Conservation (phyloP, 2,113 vertebrate genomes). For the Pholis gunnellus region DNA sequence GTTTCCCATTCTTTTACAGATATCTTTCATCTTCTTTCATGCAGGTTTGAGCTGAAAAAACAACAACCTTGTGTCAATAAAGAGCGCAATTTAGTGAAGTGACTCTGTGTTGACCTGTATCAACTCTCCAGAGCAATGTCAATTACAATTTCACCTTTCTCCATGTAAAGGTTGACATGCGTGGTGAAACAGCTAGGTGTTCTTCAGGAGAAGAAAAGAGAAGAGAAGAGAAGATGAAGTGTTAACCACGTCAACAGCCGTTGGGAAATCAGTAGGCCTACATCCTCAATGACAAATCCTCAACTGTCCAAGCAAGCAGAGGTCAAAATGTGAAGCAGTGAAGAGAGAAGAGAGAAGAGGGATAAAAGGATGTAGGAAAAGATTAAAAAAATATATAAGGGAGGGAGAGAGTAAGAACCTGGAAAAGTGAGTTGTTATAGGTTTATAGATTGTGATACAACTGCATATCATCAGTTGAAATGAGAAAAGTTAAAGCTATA, state of each 20-base stretch:
- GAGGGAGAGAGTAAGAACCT: not conserved
- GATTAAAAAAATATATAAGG: not conserved
- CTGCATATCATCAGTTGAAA: not conserved
- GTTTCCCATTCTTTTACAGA: not conserved
- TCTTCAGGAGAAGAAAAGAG: not conserved
- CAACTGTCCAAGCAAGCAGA: slow-evolving; percentile 37
- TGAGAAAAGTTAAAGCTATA: not conserved
- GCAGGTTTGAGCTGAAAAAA: slow-evolving; percentile 14
- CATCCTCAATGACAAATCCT: slow-evolving; percentile 12
- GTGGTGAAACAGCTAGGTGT: slow-evolving; percentile 44
- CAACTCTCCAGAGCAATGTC: slow-evolving; percentile 58
- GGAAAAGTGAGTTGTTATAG: not conserved
- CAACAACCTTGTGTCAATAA: not conserved
- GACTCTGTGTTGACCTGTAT: slow-evolving; percentile 66
- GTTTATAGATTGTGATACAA: not conserved
- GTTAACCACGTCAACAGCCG: not conserved
- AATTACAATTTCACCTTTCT: slow-evolving; percentile 68
- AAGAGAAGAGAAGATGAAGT: not conserved
- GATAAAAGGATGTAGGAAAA: slow-evolving; percentile 21
- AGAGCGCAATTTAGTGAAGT: slow-evolving; percentile 54
- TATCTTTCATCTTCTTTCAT: slow-evolving; percentile 7
- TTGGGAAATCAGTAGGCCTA: not conserved
- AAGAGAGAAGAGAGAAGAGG: slow-evolving; percentile 17
- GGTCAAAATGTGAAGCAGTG: slow-evolving; percentile 15
- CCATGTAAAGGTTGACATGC: slow-evolving; percentile 36